Evolutionary conservation across 2,888 invertebrate species (phyloP), one percentile per base, ranked within the genome.

Genomic region (Ectemnius cavifrons): DNA sequence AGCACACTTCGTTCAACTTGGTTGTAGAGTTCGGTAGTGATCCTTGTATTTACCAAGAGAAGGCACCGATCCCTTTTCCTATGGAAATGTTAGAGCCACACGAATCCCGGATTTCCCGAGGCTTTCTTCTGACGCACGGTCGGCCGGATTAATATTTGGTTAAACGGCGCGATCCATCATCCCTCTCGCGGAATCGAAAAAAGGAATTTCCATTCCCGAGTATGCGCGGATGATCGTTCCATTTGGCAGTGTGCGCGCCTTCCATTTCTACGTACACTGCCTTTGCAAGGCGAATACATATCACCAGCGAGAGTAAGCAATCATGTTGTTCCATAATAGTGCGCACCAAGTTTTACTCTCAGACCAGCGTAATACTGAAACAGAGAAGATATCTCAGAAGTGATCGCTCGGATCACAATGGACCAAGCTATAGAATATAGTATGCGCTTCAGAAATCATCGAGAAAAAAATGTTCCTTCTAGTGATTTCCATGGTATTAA

Each of bases 261-360:
- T 67, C 71, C 65, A 62, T 67, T 72, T 67, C 63, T 69, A 63
- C 79, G 2, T 6, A 37, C 23, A 23, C 37, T 37, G 8, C 59
- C 64, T 73, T 79, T 78, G 45, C 61, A 58, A 62, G 73, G 28
- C 69, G 71, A 63, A 74, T 69, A 66, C 23, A 23, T 77, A 79
- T 77, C 63, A 65, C 60, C 58, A 52, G 46, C 67, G 65, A 71
- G 71, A 65, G 46, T 68, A 52, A 28, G 66, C 62, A 68, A 76
- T 73, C 68, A 49, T 73, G 75, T 73, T 63, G 67, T 71, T 72
- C 66, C 63, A 69, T 70, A 63, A 71, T 70, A 69, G 69, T 67
- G 49, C 37, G 56, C 56, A 18, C 37, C 8, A 11, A 37, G 37
- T 37, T 37, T 37, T 37, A 11, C 37, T 6, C 37, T 37, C 1